These are phyloP conservation scores for Gymnothorax javanicus DNA, from an alignment of 2,797 vertebrate species.

Conservation along the genomic window DNA sequence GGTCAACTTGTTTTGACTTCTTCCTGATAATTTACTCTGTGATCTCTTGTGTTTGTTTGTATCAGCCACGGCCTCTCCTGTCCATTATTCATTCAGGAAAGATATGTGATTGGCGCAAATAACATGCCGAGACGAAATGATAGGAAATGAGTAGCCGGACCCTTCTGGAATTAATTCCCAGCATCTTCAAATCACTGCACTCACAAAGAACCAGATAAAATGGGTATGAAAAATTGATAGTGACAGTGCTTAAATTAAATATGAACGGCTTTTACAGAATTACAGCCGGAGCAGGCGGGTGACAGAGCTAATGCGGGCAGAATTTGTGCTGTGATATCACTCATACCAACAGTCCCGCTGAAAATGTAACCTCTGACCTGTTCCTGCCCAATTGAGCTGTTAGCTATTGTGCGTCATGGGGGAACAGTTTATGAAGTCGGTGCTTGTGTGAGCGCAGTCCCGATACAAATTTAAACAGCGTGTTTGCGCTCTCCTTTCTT, in stretches of 20 bases:
- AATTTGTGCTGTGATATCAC: background rate
- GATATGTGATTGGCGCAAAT: slow-evolving; percentile 38
- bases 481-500: no score
- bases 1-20: no score
- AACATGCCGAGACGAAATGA: slow-evolving; percentile 50
- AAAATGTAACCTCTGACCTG: background rate
- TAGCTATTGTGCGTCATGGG: background rate
- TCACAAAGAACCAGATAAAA: slow-evolving; percentile 41
- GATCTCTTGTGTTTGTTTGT: background rate
- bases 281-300: background rate
- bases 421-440: background rate
- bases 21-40: background rate
- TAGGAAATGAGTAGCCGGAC: slow-evolving; percentile 43
- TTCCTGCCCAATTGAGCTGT: background rate
- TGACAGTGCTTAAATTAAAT: slow-evolving; percentile 49
- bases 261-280: slow-evolving; percentile 44
- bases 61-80: background rate
- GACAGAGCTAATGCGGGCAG: background rate
- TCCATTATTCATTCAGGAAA: slow-evolving; percentile 26
- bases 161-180: slow-evolving; percentile 47
- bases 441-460: background rate
- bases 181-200: slow-evolving; percentile 14
- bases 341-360: background rate
- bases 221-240: slow-evolving; percentile 49
- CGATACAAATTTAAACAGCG: no score